These are phyloP conservation scores for Polymixis flavicincta DNA, from an alignment of 2,888 invertebrate species.

Conservation along the genomic window DNA sequence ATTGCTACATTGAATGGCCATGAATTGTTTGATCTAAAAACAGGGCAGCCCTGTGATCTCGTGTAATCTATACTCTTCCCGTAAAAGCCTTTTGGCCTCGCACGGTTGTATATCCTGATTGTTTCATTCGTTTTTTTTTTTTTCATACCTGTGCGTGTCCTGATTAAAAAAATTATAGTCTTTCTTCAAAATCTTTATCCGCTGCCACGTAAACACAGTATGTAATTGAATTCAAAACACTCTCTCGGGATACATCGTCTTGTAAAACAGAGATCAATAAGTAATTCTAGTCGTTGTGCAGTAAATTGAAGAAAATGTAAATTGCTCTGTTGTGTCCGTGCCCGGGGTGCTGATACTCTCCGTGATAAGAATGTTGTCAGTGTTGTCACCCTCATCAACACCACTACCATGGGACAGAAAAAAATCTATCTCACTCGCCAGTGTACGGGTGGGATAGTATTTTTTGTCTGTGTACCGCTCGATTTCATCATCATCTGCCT, in stretches of 20 bases:
- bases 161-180: neutral
- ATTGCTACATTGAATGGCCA: neutral
- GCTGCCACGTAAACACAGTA: conserved; percentile 9
- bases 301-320: conserved; percentile 89
- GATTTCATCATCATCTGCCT: too few species aligned
- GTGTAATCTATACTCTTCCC: neutral
- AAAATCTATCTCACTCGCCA: neutral
- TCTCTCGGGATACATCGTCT: conserved; percentile 43
- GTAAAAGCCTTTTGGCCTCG: neutral
- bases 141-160: neutral
- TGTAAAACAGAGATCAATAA: conserved; percentile 80
- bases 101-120: neutral
- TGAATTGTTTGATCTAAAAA: neutral
- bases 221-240: conserved; percentile 37
- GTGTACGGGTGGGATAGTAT: neutral
- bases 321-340: conserved; percentile 84
- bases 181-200: neutral
- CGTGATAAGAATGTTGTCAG: conserved; percentile 81
- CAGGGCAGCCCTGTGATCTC: neutral
- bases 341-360: conserved; percentile 73
- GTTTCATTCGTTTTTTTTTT: too few species aligned
- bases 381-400: conserved; percentile 50
- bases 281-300: conserved; percentile 80
- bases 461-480: neutral
- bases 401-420: conserved; percentile 47